A percentile compares a stretch with the other conserved stretches of the same genome.
These are phyloP conservation scores for Argyra leucocephala DNA, from an alignment of 2,888 invertebrate genomes.

Conservation along the genomic window DNA sequence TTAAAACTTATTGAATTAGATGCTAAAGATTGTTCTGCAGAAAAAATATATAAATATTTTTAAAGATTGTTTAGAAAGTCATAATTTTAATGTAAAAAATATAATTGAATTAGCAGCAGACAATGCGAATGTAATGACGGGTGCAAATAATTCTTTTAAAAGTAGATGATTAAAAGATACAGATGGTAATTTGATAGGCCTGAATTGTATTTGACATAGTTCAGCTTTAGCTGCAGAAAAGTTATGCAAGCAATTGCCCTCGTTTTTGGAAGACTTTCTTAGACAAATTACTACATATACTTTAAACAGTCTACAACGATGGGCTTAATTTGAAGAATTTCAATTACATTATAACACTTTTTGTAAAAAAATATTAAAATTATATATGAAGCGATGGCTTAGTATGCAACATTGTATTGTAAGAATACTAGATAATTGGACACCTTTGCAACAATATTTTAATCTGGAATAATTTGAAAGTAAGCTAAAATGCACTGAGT, in stretches of 20 bases:
- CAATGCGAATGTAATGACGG: slow-evolving; percentile 13
- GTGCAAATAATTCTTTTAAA: slow-evolving; percentile 2
- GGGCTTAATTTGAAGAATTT: slow-evolving; percentile 8
- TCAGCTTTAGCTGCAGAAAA: slow-evolving; percentile 8
- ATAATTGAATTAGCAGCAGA: slow-evolving; percentile 10
- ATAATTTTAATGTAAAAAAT: slow-evolving; percentile 10
- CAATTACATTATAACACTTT: slow-evolving; percentile 8
- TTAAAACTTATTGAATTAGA: slow-evolving; percentile 11
- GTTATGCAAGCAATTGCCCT: background rate
- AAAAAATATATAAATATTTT: slow-evolving; percentile 12
- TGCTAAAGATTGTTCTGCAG: slow-evolving; percentile 13
- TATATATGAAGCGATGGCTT: slow-evolving; percentile 12
- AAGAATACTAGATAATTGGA: slow-evolving; percentile 12
- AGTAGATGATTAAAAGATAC: slow-evolving; percentile 7
- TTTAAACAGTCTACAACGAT: slow-evolving; percentile 8
- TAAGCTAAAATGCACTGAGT: slow-evolving; percentile 9
- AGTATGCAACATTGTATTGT: slow-evolving; percentile 14
- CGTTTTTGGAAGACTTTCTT: slow-evolving; percentile 12
- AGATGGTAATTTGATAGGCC: slow-evolving; percentile 7
- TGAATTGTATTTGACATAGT: background rate
- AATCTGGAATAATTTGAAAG: slow-evolving; percentile 12
- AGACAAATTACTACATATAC: slow-evolving; percentile 7
- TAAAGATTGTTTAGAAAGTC: slow-evolving; percentile 10
- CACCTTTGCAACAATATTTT: slow-evolving; percentile 10
- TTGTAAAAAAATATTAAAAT: slow-evolving; percentile 11